Evolutionary conservation across 2,113 vertebrate genomes (phyloP).

Genomic region (Aegypius monachus): DNA sequence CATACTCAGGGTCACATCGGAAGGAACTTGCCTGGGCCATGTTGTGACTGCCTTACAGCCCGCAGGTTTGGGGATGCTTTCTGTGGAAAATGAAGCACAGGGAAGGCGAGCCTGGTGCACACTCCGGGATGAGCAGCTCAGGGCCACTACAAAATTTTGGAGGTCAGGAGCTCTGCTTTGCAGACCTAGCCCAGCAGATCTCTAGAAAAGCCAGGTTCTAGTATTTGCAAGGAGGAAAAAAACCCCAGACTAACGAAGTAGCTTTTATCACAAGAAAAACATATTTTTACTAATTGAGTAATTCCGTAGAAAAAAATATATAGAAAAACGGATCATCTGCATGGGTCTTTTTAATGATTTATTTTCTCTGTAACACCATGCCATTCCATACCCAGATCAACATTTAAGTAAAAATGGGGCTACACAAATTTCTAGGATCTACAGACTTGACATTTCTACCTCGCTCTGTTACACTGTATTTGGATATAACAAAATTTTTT

Average conservation of each 20-base stretch:
- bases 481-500: background rate
- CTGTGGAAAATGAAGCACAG: background rate
- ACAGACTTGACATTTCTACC: background rate
- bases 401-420: background rate
- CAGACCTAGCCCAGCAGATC: background rate
- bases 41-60: background rate
- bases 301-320: background rate
- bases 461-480: background rate
- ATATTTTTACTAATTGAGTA: background rate
- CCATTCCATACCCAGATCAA: background rate
- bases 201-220: background rate
- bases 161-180: background rate
- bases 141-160: background rate
- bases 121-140: background rate
- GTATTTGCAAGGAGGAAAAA: background rate
- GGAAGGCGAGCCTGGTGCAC: accelerated
- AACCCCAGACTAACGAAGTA: background rate
- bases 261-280: background rate
- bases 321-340: background rate
- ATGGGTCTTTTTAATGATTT: accelerated
- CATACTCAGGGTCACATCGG: accelerated
- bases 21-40: background rate
- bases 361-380: background rate
- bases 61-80: background rate
- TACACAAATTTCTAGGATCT: background rate